Evolutionary conservation across 2,113 vertebrate genomes (phyloP).

Genomic region (Sander vitreus): DNA sequence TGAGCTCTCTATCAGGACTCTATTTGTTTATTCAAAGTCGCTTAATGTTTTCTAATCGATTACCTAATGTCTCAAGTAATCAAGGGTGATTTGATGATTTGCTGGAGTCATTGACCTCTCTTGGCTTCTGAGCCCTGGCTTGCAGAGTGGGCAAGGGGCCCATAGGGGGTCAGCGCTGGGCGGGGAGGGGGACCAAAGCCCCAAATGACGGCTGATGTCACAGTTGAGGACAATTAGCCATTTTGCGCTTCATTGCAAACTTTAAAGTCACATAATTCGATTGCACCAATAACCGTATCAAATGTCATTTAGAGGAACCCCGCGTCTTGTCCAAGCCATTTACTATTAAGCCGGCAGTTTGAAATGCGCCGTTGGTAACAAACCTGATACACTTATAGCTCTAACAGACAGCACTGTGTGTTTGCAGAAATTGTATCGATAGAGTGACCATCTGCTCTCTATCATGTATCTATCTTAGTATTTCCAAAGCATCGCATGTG

Average conservation of each 20-base stretch:
- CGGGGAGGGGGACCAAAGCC: slow-evolving; percentile 33
- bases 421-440: slow-evolving; percentile 16
- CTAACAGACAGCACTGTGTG: background rate
- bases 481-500: slow-evolving; percentile 37
- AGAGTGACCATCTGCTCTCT: slow-evolving; percentile 39
- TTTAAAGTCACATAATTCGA: slow-evolving; percentile 79
- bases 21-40: slow-evolving; percentile 80
- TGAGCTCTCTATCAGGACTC: slow-evolving; percentile 46
- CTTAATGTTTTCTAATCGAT: slow-evolving; percentile 85
- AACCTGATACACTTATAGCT: background rate
- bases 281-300: slow-evolving; percentile 69
- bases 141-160: slow-evolving; percentile 61
- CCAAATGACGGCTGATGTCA: slow-evolving; percentile 81
- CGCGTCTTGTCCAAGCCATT: slow-evolving; percentile 51
- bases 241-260: slow-evolving; percentile 84
- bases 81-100: slow-evolving; percentile 82
- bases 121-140: slow-evolving; percentile 73
- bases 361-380: slow-evolving; percentile 14
- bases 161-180: slow-evolving; percentile 66
- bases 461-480: slow-evolving; percentile 34
- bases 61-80: slow-evolving; percentile 83
- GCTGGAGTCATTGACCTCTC: slow-evolving; percentile 83
- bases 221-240: slow-evolving; percentile 84
- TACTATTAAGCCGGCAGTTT: slow-evolving; percentile 39
- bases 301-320: slow-evolving; percentile 64